A percentile compares a stretch with the other conserved stretches of the same genome.
phyloP scores from a whole-genome alignment of 2,797 vertebrate species.

The Pseudomugil tenellus region DNA sequence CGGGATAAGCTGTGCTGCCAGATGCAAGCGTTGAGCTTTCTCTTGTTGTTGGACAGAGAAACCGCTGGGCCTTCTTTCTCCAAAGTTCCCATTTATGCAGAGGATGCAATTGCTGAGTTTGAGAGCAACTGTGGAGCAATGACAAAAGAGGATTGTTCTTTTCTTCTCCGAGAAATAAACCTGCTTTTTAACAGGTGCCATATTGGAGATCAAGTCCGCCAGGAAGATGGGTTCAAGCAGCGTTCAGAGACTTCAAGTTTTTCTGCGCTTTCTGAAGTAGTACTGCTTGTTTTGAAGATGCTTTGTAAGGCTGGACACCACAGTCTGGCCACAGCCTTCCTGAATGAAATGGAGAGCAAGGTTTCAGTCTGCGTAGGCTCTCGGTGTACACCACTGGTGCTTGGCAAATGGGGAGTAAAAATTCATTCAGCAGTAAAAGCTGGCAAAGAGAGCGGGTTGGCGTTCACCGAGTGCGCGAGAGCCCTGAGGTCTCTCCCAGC shows the following conservation, averaged over 20 bases:
- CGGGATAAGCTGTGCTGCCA: slow-evolving; percentile 70
- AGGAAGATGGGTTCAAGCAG: slow-evolving; percentile 3
- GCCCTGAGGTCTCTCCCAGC: slow-evolving; percentile 63
- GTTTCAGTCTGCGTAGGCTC: slow-evolving; percentile 27
- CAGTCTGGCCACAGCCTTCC: slow-evolving; percentile 57
- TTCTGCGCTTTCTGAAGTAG: slow-evolving; percentile 79
- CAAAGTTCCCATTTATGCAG: slow-evolving; percentile 70
- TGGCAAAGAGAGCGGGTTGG: slow-evolving; percentile 33
- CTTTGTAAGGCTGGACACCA: slow-evolving; percentile 81
- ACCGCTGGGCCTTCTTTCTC: slow-evolving; percentile 12
- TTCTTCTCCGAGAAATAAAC: slow-evolving; percentile 74
- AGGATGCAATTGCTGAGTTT: slow-evolving; percentile 77
- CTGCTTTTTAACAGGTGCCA: slow-evolving; percentile 38
- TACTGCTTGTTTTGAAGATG: slow-evolving; percentile 72
- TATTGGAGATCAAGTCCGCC: slow-evolving; percentile 1
- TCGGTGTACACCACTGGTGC: slow-evolving; percentile 51
- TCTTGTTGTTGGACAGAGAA: slow-evolving; percentile 82
- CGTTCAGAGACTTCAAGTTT: slow-evolving; percentile 20
- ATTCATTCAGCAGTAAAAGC: slow-evolving; percentile 63
- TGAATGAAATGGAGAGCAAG: slow-evolving; percentile 54
- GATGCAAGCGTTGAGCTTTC: slow-evolving; percentile 86
- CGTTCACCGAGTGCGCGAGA: slow-evolving; percentile 76
- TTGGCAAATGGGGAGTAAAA: slow-evolving; percentile 77
- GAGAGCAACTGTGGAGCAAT: slow-evolving; percentile 57
- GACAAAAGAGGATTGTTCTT: slow-evolving; percentile 72